These are phyloP conservation scores for Aegithalos caudatus DNA, from an alignment of 2,113 vertebrate genomes.

Conservation along the genomic window DNA sequence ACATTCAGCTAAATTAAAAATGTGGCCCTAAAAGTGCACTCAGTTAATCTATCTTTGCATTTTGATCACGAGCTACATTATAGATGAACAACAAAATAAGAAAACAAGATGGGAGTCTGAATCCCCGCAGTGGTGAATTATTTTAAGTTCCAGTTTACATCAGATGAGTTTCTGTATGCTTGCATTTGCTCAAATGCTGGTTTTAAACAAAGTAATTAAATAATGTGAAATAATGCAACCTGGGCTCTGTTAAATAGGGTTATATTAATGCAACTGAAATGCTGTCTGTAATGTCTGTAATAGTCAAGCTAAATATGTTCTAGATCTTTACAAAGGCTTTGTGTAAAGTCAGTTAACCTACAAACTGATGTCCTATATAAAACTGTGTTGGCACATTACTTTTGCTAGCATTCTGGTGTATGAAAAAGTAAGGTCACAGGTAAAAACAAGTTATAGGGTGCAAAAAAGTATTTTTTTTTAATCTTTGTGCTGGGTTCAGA, in stretches of 20 bases:
- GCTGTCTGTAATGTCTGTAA: not conserved
- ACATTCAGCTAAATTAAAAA: not conserved
- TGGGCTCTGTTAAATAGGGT: not conserved
- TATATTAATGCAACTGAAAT: not conserved
- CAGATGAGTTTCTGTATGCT: not conserved
- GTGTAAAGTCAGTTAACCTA: not conserved
- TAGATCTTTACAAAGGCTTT: conserved; percentile 7
- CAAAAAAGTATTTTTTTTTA: not conserved
- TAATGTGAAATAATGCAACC: conserved; percentile 33
- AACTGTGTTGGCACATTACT: not conserved
- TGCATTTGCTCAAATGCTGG: not conserved
- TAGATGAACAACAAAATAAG: not conserved
- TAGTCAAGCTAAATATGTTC: not conserved
- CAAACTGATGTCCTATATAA: not conserved
- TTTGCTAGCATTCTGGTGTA: not conserved
- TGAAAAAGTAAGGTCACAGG: not conserved
- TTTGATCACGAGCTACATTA: not conserved
- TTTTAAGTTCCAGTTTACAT: conserved; percentile 13
- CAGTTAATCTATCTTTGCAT: not conserved
- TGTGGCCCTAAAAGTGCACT: not conserved
- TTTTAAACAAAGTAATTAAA: not conserved
- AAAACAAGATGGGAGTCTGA: not conserved
- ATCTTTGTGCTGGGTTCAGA: not conserved
- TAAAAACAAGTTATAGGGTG: not conserved
- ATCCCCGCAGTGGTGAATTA: not conserved